Conservation (phyloP, 2,797 vertebrate genomes). For the Sparus aurata region DNA sequence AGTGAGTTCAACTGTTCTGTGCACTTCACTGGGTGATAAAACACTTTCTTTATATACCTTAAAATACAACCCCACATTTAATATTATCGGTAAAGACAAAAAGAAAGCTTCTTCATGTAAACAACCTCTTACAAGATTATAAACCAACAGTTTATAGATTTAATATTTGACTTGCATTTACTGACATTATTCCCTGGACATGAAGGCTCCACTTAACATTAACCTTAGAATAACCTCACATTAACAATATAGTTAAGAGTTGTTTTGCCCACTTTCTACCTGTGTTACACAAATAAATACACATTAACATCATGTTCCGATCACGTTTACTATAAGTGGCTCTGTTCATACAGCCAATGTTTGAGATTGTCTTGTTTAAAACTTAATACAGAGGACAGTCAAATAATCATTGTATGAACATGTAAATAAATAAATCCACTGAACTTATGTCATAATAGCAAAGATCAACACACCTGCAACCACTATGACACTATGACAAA, state of each 20-base stretch:
- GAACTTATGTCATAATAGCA: not conserved
- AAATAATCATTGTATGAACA: constrained; percentile 1
- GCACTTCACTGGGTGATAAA: not conserved
- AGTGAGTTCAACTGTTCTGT: not conserved
- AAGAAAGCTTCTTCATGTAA: not conserved
- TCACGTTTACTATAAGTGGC: not conserved
- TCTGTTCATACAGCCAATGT: not conserved
- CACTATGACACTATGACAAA: not conserved
- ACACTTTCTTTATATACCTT: not conserved
- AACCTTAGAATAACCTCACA: too few species aligned
- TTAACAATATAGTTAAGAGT: too few species aligned
- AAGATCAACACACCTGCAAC: constrained; percentile 18
- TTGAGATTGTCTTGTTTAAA: not conserved
- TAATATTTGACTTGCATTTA: too few species aligned
- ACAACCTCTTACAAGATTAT: not conserved
- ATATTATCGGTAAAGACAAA: not conserved
- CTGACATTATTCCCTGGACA: too few species aligned
- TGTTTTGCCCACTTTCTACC: too few species aligned
- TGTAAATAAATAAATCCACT: not conserved
- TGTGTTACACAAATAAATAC: too few species aligned
- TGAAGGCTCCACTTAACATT: too few species aligned
- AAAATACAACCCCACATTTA: not conserved
- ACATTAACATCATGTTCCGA: too few species aligned
- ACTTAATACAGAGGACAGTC: not conserved
- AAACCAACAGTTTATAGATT: not conserved